Evolutionary conservation across 1,140 invertebrate genomes (phyloP), one percentile per base, ranked within the genome.

Genomic region (Lasioglossum albipes): DNA sequence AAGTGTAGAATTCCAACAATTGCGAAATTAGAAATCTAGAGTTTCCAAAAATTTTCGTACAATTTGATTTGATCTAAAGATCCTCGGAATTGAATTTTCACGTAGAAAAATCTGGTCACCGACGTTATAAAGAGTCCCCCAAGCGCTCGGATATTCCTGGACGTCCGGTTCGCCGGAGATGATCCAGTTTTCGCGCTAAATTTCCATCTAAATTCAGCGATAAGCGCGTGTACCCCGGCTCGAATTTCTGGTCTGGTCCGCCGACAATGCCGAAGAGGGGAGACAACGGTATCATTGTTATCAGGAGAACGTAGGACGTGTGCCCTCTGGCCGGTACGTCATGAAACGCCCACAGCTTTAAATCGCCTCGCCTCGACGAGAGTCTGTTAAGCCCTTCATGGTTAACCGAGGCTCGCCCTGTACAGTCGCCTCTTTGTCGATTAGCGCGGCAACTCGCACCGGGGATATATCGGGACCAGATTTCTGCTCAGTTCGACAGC

Each of bases 231-330:
- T 41, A 45, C 5, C 41, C 31, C 71, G 41, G 20, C 64, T 9
- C 22, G 54, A 22, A 57, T 74, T 74, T 73, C 70, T 42, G 31
- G n/a, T n/a, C 49, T 65, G 49, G 70, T n/a, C 5, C 75, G 57
- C 52, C 73, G 82, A 84, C 82, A 81, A 83, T 76, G 2, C 54
- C 82, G 71, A 36, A 36, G 36, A 36, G 41, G 68, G 78, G 75
- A 84, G 87, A 90, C 89, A 91, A 89, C 86, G 88, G 82, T 90
- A 90, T 90, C 89, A 79, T 89, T 90, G 89, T 90, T 90, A 90
- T 91, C 89, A 71, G 68, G 12, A 36, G 36, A 76, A 75, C 75
- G 84, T 67, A 75, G 72, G 57, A 74, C 16, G 62, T 49, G 52
- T 68, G 52, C 81, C 74, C 79, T 54, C 31, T 69, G 76, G 71